Evolutionary conservation across 2,888 invertebrate species (phyloP), one percentile per base, ranked within the genome.

Genomic region (Drosophila mimica): DNA sequence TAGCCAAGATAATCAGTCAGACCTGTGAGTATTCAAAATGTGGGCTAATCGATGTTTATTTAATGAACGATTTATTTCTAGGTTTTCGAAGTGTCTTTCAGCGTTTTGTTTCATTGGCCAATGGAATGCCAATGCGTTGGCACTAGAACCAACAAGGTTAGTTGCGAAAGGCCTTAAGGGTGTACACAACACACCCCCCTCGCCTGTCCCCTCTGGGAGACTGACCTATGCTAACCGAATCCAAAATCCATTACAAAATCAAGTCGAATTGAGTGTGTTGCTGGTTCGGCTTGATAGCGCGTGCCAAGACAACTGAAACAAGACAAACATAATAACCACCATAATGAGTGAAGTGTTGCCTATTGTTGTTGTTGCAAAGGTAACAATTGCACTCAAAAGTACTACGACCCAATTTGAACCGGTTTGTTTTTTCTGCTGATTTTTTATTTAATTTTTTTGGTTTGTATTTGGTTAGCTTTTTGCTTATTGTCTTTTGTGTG

Each of bases 401-500:
- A 91, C 91, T 91, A 90, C 91, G 91, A 91, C 91, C 91, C 91
- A 91, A 83, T 90, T 91, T 82, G 86, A 91, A 91, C 91, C 91
- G 91, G 91, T 91, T 90, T 91, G 60, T 74, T 73, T 79, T 67
- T 73, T 68, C 58, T 68, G 38, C 69, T 76, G 53, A 25, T 65
- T n/a, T 52, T 30, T 31, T 52, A 30, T 52, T 31, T 52, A n/a
- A 49, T 60, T 69, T 69, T 33, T 20, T 56, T 52, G 34, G 0
- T 33, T 43, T 25, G 25, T 65, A 69, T 68, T 49, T 70, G 60
- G 46, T 72, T 60, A 36, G 33, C 31, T 30, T 57, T 81, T 76
- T 62, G 76, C 65, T 63, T 56, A 75, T 75, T 64, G 75, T 74
- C 33, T 79, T 62, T 61, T n/a, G 38, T 38, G 20, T 43, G 33